phyloP scores from a whole-genome alignment of 2,888 invertebrate genomes.

The Alentia gelatinosa region DNA sequence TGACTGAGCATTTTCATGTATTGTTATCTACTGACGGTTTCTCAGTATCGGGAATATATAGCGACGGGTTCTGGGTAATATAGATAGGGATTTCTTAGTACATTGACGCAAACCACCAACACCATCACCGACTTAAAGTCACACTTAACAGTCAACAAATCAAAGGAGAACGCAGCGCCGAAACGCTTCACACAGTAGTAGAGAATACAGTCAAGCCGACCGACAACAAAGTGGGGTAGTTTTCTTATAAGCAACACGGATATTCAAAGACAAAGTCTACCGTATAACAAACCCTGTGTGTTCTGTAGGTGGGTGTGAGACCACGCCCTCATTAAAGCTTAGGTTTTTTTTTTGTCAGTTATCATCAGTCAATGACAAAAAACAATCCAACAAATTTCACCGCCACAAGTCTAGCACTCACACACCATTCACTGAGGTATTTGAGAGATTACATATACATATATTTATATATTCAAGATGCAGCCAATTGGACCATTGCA shows the following conservation, averaged over 20 bases:
- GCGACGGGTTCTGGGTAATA: conserved; percentile 17
- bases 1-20: conserved; percentile 16
- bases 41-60: neutral
- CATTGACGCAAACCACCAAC: conserved; percentile 46
- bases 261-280: conserved; percentile 50
- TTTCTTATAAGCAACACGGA: conserved; percentile 48
- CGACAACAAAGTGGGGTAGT: conserved; percentile 33
- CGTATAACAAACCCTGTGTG: conserved; percentile 50
- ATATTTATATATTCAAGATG: conserved; percentile 26
- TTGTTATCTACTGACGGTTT: neutral
- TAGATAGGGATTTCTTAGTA: conserved; percentile 36
- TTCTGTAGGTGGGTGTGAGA: neutral
- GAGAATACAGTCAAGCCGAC: conserved; percentile 35
- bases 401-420: conserved; percentile 51
- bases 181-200: neutral
- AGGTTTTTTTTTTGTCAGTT: conserved; percentile 46
- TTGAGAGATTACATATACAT: conserved; percentile 53
- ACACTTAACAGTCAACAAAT: conserved; percentile 48
- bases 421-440: conserved; percentile 54
- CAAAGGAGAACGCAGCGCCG: conserved; percentile 18
- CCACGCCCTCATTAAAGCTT: conserved; percentile 48
- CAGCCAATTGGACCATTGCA: conserved; percentile 54
- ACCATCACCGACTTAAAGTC: conserved; percentile 46
- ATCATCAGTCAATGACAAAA: conserved; percentile 52
- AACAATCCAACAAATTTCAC: conserved; percentile 52